A percentile compares a stretch with the other conserved stretches of the same genome.
phyloP scores from a whole-genome alignment of 2,888 invertebrate genomes.

The Ferdinandea cuprea region DNA sequence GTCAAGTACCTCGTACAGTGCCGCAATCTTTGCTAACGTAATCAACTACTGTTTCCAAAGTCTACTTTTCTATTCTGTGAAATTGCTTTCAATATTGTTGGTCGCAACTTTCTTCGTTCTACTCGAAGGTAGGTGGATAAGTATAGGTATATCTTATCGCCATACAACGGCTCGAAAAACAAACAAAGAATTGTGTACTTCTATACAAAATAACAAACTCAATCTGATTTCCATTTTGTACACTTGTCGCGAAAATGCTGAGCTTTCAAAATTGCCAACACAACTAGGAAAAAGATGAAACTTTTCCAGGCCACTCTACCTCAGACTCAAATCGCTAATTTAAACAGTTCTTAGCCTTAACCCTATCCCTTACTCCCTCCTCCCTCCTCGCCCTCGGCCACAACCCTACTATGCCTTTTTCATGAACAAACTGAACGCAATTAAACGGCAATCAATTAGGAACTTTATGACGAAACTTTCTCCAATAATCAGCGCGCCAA shows the following conservation, averaged over 20 bases:
- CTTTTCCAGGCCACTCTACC: slow-evolving; percentile 22
- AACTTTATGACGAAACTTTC: slow-evolving; percentile 71
- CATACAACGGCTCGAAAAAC: slow-evolving; percentile 14
- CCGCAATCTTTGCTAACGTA: slow-evolving; percentile 15
- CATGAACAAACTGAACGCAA: slow-evolving; percentile 69
- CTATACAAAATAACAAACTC: slow-evolving; percentile 40
- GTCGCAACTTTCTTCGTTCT: too few species aligned
- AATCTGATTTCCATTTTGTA: slow-evolving; percentile 68
- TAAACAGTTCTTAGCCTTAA: slow-evolving; percentile 50
- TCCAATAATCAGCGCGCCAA: slow-evolving; percentile 57
- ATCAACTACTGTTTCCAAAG: slow-evolving; percentile 12
- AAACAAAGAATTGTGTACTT: slow-evolving; percentile 9
- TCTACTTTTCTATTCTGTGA: not conserved
- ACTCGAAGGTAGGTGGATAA: too few species aligned
- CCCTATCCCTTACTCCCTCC: too few species aligned
- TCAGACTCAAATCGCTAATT: slow-evolving; percentile 48
- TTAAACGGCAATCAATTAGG: slow-evolving; percentile 73
- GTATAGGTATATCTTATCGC: too few species aligned
- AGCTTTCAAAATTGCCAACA: slow-evolving; percentile 52
- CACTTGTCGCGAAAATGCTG: slow-evolving; percentile 62
- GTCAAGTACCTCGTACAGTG: not conserved
- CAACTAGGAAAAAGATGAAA: slow-evolving; percentile 37
- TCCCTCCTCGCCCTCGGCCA: not conserved
- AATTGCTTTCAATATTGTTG: too few species aligned
- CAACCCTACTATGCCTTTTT: slow-evolving; percentile 9